Evolutionary conservation across 2,113 vertebrate genomes (phyloP).

Genomic region (Excalfactoria chinensis): DNA sequence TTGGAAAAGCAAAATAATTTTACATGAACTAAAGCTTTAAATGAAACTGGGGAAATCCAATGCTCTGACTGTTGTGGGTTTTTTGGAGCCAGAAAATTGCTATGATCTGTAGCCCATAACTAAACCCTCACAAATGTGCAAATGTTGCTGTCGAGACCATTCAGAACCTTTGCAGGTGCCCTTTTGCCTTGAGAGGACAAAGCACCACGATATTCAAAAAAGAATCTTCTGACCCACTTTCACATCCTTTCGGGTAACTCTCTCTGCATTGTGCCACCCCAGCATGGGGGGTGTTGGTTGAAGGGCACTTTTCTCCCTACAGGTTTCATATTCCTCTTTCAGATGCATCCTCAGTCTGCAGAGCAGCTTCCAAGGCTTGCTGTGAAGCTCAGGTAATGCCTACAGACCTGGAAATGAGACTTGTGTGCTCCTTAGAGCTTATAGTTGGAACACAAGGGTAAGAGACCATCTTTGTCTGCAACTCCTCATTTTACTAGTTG

Average conservation of each 20-base stretch:
- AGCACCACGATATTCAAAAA: accelerated
- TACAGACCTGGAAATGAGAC: not conserved
- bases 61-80: not conserved
- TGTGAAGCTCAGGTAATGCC: not conserved
- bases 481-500: not conserved
- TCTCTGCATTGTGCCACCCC: not conserved
- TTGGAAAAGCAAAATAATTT: not conserved
- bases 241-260: not conserved
- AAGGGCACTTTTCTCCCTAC: not conserved
- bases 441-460: accelerated
- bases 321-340: not conserved
- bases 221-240: not conserved
- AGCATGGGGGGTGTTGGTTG: not conserved
- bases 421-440: accelerated
- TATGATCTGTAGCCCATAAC: not conserved
- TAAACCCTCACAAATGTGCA: not conserved
- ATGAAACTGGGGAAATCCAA: not conserved
- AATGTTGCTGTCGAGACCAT: not conserved
- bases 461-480: not conserved
- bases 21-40: not conserved
- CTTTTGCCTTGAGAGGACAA: not conserved
- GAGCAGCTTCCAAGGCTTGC: not conserved
- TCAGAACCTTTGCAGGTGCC: not conserved
- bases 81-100: not conserved
- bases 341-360: not conserved